Evolutionary conservation across 2,888 invertebrate genomes (phyloP), one percentile per base, ranked within the genome.

Genomic region (Callyntrura sp.): DNA sequence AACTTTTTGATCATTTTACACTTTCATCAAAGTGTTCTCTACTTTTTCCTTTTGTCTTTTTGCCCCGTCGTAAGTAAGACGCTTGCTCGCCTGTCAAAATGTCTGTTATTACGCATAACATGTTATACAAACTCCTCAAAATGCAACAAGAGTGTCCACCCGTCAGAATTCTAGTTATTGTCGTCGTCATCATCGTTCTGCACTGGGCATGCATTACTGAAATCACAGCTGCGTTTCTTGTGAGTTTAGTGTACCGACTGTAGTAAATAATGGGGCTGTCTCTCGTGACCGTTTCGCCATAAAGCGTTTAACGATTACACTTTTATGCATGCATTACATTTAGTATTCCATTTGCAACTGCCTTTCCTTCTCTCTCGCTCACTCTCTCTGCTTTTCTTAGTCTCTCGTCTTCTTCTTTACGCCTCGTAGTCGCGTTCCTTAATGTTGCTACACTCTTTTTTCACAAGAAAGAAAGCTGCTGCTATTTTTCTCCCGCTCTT

Each of bases 221-320:
- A 65, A 65, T 65, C 65, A 65, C 65, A 65, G 65, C 25, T 65
- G 65, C 28, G 65, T 65, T 65, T 65, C 65, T 65, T 65, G 65
- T 0, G 28, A 28, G 3, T 65, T 65, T 28, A 25, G 62, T 65
- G 60, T 62, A 51, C 60, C 23, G 62, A 51, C 45, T 76, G 45
- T 78, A 73, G 20, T n/a, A n/a, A n/a, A n/a, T n/a, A 76, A 25
- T 51, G 45, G 45, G n/a, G 55, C 55, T 55, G 55, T 55, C 55
- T 6, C 11, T 6, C 55, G n/a, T 55, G n/a, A n/a, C 14, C 14
- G 14, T 55, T 55, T 55, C 45, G 60, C n/a, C n/a, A 45, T 43
- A 65, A 65, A 65, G 28, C 14, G 28, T 25, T 65, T 65, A 65
- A 12, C 25, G 65, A 65, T 12, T 65, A n/a, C 3, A 28, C n/a